Conservation (phyloP, 2,113 vertebrate species). For the Colinus virginianus region DNA sequence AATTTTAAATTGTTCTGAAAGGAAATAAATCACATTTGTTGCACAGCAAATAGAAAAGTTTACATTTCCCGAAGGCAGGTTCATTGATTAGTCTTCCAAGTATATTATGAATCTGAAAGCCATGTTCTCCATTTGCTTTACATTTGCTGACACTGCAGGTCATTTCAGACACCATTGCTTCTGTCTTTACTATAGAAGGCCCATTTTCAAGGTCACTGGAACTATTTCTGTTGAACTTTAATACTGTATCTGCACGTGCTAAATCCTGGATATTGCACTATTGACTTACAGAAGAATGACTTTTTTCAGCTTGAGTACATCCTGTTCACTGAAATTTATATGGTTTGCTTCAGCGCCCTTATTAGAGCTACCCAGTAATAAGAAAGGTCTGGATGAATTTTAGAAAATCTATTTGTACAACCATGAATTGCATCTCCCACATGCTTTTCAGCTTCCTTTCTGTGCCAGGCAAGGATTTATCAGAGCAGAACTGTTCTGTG, state of each 20-base stretch:
- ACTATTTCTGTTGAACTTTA: constrained; percentile 62
- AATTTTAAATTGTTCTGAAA: constrained; percentile 26
- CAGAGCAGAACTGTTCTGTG: background rate
- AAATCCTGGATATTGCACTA: constrained; percentile 64
- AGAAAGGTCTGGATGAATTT: constrained; percentile 36
- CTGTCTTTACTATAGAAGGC: constrained; percentile 37
- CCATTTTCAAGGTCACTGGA: constrained; percentile 68
- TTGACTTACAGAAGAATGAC: constrained; percentile 63
- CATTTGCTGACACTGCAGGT: constrained; percentile 63
- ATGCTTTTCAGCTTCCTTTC: background rate
- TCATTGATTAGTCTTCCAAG: constrained; percentile 73
- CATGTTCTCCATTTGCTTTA: constrained; percentile 41
- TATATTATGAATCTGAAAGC: constrained; percentile 65
- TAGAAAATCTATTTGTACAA: background rate
- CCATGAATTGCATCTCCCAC: background rate
- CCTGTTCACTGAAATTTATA: constrained; percentile 29
- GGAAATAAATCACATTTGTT: constrained; percentile 35
- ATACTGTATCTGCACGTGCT: constrained; percentile 33
- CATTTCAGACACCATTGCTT: constrained; percentile 28
- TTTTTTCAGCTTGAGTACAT: constrained; percentile 56
- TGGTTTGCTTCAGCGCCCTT: constrained; percentile 26
- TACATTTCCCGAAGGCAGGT: constrained; percentile 71
- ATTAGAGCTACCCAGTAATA: constrained; percentile 33
- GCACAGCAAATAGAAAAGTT: constrained; percentile 15
- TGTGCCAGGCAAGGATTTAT: background rate